Base-by-base conservation (phyloP, 2,113 vertebrate species). In the Onychostoma macrolepis region DNA sequence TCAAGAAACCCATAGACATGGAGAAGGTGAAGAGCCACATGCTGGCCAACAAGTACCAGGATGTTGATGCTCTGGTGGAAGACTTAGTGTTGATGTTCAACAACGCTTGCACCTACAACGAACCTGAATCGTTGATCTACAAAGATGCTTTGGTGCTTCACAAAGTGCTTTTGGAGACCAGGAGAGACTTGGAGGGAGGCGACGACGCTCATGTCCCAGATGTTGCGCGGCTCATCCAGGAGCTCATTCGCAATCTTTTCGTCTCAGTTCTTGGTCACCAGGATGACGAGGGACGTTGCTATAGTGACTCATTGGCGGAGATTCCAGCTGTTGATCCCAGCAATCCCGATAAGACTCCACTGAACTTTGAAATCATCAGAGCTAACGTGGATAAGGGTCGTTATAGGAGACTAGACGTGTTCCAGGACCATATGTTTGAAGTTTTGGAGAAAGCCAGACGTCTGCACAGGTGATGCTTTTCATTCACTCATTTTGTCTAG, bases 1-100 rank as follows among this genome's bases (percentile, higher is more conserved):
- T 99, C 92, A 99, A 99, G 91, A 98, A 97, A 75, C 98, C 98
- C 0, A 95, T 99, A 86, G 98, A 99, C 93, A 99, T 99, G 98
- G 98, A 99, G 92, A 98, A 99, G 93, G 96, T 99, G 91, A 96
- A 96, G 93, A 98, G 96, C 88, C 98, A 99, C 91, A 99, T 99
- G 97, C 96, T 99, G 96, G 96, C 98, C 65, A 99, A 99, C 87
- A 99, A 99, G 85, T 99, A 99, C 94, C 98, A 99, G 93, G 98
- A 99, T 80, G 97, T 99, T 17, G 98, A 99, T 80, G 97, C 97
- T 8, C 96, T 99, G 94, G 98, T 99, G 77, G 98, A 99, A 87
- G 98, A 99, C 94, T 96, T 99, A 21, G 98, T 99, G 84, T 96
- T 99, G 92, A 99, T 99, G 98, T 99, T 99, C 94, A 99, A 99